These are phyloP conservation scores for Lontra canadensis DNA, from an alignment of 2,113 vertebrate species.

Conservation along the genomic window DNA sequence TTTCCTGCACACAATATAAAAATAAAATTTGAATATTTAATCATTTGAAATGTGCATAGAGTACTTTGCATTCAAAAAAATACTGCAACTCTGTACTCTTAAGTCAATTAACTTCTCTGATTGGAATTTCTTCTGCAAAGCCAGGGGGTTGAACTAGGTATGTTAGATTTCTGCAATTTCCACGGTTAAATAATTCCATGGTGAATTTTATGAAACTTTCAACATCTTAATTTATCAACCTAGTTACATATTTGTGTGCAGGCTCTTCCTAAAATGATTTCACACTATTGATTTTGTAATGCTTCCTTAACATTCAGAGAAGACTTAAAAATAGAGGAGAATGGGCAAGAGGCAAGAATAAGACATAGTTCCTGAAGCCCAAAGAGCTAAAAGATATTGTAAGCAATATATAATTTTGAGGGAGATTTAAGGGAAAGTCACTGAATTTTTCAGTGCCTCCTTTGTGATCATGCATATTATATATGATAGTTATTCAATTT, in stretches of 20 bases:
- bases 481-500: background rate
- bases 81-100: background rate
- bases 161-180: background rate
- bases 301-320: background rate
- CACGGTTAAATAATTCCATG: background rate
- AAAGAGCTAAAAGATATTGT: background rate
- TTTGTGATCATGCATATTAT: background rate
- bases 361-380: background rate
- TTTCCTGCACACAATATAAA: background rate
- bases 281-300: background rate
- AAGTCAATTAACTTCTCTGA: background rate
- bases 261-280: conserved; percentile 13
- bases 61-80: background rate
- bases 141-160: background rate
- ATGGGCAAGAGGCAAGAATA: background rate
- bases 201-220: background rate
- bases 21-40: background rate
- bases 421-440: background rate
- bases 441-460: background rate
- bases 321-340: background rate
- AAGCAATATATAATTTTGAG: background rate
- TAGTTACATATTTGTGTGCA: background rate
- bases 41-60: background rate
- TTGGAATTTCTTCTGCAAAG: background rate
- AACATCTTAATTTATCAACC: conserved; percentile 22